These are phyloP conservation scores for Myotis yumanensis DNA, from an alignment of 2,113 vertebrate genomes.

Conservation along the genomic window DNA sequence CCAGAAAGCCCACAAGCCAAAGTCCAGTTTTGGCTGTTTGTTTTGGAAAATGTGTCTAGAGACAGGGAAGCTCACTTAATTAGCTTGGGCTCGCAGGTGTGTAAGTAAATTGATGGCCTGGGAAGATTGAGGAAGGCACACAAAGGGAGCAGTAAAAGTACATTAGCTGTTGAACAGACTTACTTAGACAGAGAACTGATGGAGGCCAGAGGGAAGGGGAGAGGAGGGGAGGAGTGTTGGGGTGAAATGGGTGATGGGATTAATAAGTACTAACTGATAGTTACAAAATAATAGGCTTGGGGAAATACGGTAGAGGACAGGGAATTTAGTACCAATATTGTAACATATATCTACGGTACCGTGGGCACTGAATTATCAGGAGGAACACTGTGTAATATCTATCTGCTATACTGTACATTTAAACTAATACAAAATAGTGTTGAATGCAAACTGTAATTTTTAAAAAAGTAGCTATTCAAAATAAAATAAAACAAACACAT, in stretches of 20 bases:
- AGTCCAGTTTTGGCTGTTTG: neutral
- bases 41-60: neutral
- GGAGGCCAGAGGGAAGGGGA: neutral
- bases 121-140: neutral
- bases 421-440: neutral
- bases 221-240: neutral
- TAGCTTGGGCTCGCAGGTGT: neutral
- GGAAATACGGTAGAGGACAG: neutral
- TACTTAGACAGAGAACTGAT: neutral
- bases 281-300: neutral
- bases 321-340: neutral
- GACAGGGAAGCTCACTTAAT: neutral
- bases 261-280: neutral
- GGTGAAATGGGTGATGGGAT: neutral
- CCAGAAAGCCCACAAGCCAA: neutral
- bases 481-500: neutral
- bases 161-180: neutral
- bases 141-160: neutral
- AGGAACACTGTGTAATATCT: neutral
- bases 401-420: neutral
- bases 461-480: neutral
- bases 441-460: neutral
- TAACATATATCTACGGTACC: neutral
- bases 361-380: neutral
- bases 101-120: neutral